A percentile compares a stretch with the other conserved stretches of the same genome.
Evolutionary conservation across 2,113 vertebrate genomes (phyloP).

Genomic region (Oenanthe melanoleuca): DNA sequence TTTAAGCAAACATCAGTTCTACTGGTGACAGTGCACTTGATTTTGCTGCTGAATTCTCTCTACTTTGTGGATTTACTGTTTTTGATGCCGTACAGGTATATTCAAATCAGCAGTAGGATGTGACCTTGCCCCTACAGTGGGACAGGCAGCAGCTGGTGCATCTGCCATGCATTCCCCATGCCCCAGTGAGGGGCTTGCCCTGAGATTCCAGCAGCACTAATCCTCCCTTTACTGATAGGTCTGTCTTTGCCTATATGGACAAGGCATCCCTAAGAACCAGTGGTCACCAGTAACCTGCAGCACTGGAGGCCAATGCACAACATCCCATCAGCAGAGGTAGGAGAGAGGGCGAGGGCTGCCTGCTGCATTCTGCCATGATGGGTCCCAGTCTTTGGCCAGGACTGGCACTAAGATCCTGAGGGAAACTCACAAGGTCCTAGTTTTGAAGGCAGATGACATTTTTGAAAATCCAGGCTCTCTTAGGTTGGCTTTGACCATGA

Average conservation of each 20-base stretch:
- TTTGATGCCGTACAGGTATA: not conserved
- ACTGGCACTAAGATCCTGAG: not conserved
- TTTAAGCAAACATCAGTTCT: not conserved
- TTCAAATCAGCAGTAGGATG: not conserved
- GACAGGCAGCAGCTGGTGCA: not conserved
- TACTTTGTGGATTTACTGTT: not conserved
- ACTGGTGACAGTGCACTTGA: not conserved
- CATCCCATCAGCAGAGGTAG: not conserved
- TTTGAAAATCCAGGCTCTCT: not conserved
- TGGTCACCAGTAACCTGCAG: not conserved
- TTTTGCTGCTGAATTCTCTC: not conserved
- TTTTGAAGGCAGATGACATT: not conserved
- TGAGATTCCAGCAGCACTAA: not conserved
- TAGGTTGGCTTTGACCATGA: not conserved
- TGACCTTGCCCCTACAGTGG: rapidly evolving
- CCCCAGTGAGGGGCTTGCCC: rapidly evolving
- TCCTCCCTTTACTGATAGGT: not conserved
- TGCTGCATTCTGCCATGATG: rapidly evolving
- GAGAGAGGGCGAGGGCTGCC: not conserved
- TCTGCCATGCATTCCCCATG: not conserved
- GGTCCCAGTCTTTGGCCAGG: not conserved
- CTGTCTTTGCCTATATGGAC: not conserved
- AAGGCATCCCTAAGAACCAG: not conserved
- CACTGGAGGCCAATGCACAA: not conserved
- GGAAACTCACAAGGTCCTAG: rapidly evolving